Percentiles rank a stretch among this genome's conserved stretches.
These are phyloP conservation scores for Pogonomyrmex californicus DNA, from an alignment of 1,140 invertebrate species.

Conservation along the genomic window DNA sequence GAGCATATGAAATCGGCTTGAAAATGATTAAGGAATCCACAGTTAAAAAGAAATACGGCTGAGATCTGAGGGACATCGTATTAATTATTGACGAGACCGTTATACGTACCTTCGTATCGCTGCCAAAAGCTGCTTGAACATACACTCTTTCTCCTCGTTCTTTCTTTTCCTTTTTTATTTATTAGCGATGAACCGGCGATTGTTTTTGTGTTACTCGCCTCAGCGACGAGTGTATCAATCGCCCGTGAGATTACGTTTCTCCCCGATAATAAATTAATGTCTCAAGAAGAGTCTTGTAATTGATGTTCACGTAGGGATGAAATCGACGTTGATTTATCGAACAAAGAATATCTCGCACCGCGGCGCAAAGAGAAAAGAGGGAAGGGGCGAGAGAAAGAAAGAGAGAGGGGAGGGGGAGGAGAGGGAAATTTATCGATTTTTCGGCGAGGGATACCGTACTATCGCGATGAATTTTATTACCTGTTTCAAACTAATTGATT, in stretches of 20 bases:
- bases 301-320: slow-evolving; percentile 80
- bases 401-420: not conserved
- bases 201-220: slow-evolving; percentile 71
- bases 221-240: slow-evolving; percentile 69
- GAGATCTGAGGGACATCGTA: slow-evolving; percentile 21
- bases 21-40: slow-evolving; percentile 6
- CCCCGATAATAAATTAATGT: slow-evolving; percentile 83
- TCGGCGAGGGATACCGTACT: slow-evolving; percentile 32
- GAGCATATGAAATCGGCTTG: not conserved
- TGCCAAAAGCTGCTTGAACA: slow-evolving; percentile 72
- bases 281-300: slow-evolving; percentile 80
- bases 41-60: not conserved
- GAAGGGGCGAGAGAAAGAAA: not conserved
- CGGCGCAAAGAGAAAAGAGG: slow-evolving; percentile 60
- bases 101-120: slow-evolving; percentile 68
- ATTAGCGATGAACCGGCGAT: slow-evolving; percentile 34
- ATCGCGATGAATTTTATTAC: slow-evolving; percentile 55
- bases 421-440: slow-evolving; percentile 72
- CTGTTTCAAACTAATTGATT: slow-evolving; percentile 56
- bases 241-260: slow-evolving; percentile 76
- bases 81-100: slow-evolving; percentile 44
- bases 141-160: not conserved
- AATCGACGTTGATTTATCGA: slow-evolving; percentile 84
- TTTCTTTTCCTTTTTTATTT: slow-evolving; percentile 18
- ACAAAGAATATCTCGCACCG: slow-evolving; percentile 61